Percentiles rank a stretch among this genome's conserved stretches.
phyloP scores from a whole-genome alignment of 2,888 invertebrate genomes.

The Tinea trinotella region DNA sequence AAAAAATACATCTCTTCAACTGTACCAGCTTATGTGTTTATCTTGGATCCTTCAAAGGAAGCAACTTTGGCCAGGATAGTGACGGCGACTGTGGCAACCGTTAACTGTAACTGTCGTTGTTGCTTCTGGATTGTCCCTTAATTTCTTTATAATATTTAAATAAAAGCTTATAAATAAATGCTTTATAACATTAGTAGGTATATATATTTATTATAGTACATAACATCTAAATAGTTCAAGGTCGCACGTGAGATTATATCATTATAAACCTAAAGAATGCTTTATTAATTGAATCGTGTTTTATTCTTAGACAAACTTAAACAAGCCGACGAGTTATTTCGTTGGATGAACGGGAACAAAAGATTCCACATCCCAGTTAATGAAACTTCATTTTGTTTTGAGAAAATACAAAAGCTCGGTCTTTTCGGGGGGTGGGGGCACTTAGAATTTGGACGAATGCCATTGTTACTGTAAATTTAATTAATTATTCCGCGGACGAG shows the following conservation, averaged over 20 bases:
- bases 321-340: slow-evolving; percentile 25
- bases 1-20: too few relatives aligned
- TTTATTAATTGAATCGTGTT: slow-evolving; percentile 12
- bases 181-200: too few relatives aligned
- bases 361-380: slow-evolving; percentile 31
- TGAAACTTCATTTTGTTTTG: slow-evolving; percentile 33
- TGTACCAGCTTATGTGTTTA: too few relatives aligned
- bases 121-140: too few relatives aligned
- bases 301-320: slow-evolving; percentile 6
- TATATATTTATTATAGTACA: too few relatives aligned
- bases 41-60: too few relatives aligned
- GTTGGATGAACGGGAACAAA: slow-evolving; percentile 27
- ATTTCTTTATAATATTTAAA: too few relatives aligned
- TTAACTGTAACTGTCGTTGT: too few relatives aligned
- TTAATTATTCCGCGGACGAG: slow-evolving; percentile 16
- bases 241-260: neutral
- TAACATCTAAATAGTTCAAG: too few relatives aligned
- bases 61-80: too few relatives aligned
- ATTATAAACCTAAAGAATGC: neutral
- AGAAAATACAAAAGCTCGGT: slow-evolving; percentile 29
- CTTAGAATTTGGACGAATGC: slow-evolving; percentile 18
- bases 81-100: too few relatives aligned
- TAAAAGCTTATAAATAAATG: too few relatives aligned
- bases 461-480: slow-evolving; percentile 18
- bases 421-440: slow-evolving; percentile 24